A percentile compares a stretch with the other conserved stretches of the same genome.
phyloP scores from a whole-genome alignment of 2,888 invertebrate species.

The Tineola bisselliella region DNA sequence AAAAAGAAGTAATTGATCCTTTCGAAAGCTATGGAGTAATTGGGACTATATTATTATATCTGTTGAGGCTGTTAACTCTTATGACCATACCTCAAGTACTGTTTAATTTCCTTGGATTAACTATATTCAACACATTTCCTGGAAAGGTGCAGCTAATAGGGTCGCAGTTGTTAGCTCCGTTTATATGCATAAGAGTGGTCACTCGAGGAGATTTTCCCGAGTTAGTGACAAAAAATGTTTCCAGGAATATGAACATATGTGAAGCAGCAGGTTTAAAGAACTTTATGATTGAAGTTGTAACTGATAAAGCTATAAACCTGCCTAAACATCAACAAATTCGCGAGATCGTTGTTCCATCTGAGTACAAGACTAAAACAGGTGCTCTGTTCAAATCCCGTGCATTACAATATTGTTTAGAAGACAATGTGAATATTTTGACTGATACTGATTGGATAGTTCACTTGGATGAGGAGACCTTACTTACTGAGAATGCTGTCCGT shows the following conservation, averaged over 20 bases:
- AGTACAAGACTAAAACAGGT: slow-evolving; percentile 88
- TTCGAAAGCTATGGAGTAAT: slow-evolving; percentile 83
- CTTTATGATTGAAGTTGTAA: slow-evolving; percentile 95
- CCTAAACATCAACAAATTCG: slow-evolving; percentile 82
- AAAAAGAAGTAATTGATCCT: slow-evolving; percentile 75
- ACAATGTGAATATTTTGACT: slow-evolving; percentile 82
- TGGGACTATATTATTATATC: slow-evolving; percentile 78
- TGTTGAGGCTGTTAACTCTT: slow-evolving; percentile 81
- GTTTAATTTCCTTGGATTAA: slow-evolving; percentile 87
- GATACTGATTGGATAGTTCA: slow-evolving; percentile 98
- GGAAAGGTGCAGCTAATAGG: slow-evolving; percentile 90
- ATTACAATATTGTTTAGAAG: slow-evolving; percentile 94
- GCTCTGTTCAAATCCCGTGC: slow-evolving; percentile 95
- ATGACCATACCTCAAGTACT: slow-evolving; percentile 89
- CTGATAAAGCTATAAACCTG: slow-evolving; percentile 85
- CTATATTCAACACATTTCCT: slow-evolving; percentile 93
- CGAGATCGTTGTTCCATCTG: slow-evolving; percentile 88
- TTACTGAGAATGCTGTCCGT: slow-evolving; percentile 90
- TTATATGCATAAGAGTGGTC: slow-evolving; percentile 93
- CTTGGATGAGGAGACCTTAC: slow-evolving; percentile 93
- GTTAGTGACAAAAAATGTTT: slow-evolving; percentile 86
- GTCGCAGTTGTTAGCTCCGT: slow-evolving; percentile 90
- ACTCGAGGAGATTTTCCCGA: slow-evolving; percentile 95
- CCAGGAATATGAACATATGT: slow-evolving; percentile 87
- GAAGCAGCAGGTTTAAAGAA: slow-evolving; percentile 92